phyloP scores from a whole-genome alignment of 1,140 invertebrate genomes.

The Pinna nobilis region DNA sequence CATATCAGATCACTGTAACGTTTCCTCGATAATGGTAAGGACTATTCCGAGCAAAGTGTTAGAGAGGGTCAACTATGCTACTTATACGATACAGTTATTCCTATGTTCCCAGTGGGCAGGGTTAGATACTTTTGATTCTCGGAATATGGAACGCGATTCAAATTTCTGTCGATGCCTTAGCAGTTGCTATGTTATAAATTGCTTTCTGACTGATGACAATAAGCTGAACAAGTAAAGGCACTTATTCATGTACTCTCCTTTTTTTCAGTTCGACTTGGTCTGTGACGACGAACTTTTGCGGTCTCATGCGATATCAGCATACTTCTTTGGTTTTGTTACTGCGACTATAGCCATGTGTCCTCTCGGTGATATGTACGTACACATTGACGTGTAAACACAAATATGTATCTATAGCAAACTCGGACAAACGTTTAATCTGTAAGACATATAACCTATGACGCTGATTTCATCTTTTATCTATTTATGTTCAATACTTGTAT shows the following conservation, averaged over 20 bases:
- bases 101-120: no score
- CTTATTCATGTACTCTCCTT: not conserved
- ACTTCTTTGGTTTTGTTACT: not conserved
- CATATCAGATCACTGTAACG: no score
- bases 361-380: constrained; percentile 9
- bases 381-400: not conserved
- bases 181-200: no score
- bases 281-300: not conserved
- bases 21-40: no score
- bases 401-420: not conserved
- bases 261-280: constrained; percentile 1
- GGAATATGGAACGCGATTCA: no score
- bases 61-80: no score
- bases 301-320: not conserved
- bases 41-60: no score
- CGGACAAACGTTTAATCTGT: not conserved
- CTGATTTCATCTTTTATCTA: not conserved
- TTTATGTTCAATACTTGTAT: not conserved
- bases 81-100: no score
- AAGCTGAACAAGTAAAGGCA: no score
- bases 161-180: no score
- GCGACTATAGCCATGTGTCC: constrained; percentile 1
- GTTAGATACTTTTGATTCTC: no score
- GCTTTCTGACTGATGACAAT: no score
- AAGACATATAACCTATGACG: not conserved